Base-by-base conservation (phyloP, 2,888 invertebrate species). In the Lithophane ornitopus region DNA sequence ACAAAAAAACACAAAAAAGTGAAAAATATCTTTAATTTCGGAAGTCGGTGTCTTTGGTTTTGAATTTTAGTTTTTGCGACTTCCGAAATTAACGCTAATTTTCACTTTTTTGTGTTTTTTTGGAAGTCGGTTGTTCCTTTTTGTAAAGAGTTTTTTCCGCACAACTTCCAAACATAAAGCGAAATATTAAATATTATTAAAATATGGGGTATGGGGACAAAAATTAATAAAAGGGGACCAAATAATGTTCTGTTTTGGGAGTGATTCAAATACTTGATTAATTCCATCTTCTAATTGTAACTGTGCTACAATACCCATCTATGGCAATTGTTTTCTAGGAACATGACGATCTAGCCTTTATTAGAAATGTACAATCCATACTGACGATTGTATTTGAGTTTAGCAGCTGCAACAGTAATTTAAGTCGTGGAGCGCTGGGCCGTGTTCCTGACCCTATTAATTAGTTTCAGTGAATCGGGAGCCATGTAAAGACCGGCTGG, bases 401-500 rank as follows among this genome's bases (percentile, higher is more conserved):
- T 28, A 71, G 68, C 49, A 58, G 46, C 71, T 70, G 59, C 59
- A 82, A 70, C 63, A 46, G 66, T 74, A 79, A 73, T 71, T 86
- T 71, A 68, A 71, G 61, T 70, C 59, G 56, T 34, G 49, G 70
- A 68, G 41, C 54, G 16, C 26, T 73, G 63, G 63, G 67, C 80
- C 84, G 8, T 78, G 70, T 86, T 74, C 46, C 68, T 61, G 61
- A 63, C 82, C 73, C 83, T 70, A 85, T 85, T 82, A 82, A 82
- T 82, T 82, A 73, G 85, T 73, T 78, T 59, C 78, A 67, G 56
- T 46, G 68, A 77, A 68, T 82, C 73, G 46, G 62, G 58, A 56
- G 22, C 78, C 72, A 59, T 68, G 73, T 85, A 85, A 82, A 73
- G 78, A 85, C 78, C 39, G 77, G 46, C 34, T 83, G 12, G 49